Evolutionary conservation across 2,888 invertebrate species (phyloP).

Genomic region (Malachius bipustulatus): DNA sequence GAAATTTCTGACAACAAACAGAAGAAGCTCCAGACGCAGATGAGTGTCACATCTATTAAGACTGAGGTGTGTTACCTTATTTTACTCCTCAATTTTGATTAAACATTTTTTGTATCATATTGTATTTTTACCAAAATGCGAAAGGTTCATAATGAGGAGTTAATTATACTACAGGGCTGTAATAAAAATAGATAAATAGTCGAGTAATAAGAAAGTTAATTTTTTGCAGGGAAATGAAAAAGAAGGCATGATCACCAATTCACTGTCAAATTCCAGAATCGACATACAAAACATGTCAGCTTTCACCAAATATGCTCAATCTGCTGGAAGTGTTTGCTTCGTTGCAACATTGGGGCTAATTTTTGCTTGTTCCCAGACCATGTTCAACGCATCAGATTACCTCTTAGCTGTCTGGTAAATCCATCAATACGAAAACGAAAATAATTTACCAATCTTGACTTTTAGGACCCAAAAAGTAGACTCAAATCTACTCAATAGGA

Average conservation of each 20-base stretch:
- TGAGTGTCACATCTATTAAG: background rate
- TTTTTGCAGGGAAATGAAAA: background rate
- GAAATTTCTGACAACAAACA: background rate
- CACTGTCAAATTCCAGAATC: background rate
- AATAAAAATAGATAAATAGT: no score
- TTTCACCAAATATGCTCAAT: background rate
- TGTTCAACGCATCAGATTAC: background rate
- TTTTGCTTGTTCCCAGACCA: background rate
- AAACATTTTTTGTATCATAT: no score
- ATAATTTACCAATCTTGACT: no score
- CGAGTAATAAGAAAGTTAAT: background rate
- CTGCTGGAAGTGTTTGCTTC: background rate
- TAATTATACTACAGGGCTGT: no score
- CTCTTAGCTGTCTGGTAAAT: slow-evolving; percentile 1
- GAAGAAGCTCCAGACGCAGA: background rate
- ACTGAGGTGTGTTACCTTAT: background rate
- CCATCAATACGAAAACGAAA: no score
- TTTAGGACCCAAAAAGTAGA: no score
- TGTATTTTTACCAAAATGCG: no score
- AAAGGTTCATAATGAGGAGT: no score
- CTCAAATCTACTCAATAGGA: no score
- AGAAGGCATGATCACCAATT: background rate
- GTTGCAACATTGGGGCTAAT: background rate
- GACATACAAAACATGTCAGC: slow-evolving; percentile 3
- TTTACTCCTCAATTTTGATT: no score